Base-by-base conservation (phyloP, 2,113 vertebrate genomes). In the Hippocampus barbouri region DNA sequence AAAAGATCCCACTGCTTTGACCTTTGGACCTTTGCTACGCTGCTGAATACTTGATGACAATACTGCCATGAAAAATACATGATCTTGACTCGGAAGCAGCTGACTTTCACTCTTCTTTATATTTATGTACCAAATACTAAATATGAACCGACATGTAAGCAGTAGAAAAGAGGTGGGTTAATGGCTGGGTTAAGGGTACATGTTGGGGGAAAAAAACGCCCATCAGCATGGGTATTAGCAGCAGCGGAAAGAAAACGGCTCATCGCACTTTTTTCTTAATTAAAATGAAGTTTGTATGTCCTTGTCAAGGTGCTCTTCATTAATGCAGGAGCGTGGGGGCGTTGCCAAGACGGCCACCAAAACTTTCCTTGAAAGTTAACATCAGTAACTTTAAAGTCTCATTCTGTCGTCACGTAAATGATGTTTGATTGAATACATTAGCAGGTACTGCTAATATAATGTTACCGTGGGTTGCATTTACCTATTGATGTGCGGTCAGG, bases 291-390 rank as follows among this genome's bases (percentile, higher is more conserved):
- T 63, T 62, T 62, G 20, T 20, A 41, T n/a, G 34, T 21, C 38
- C 61, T 41, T 40, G 61, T 11, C n/a, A 63, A 41, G 34, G 38
- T 21, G 18, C 20, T 18, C 20, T 41, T 63, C 20, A 41, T 40
- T 63, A 63, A 34, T 30, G 60, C 60, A 63, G 38, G 34, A 63
- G 61, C 20, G 40, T 63, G 61, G 61, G 20, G 34, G 61, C 61
- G 34, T 63, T 60, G 30, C 27, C 57, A 30, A 30, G 25, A 60
- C 25, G 10, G 54, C 9, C 25, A 30, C 25, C 57, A 30, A 30
- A 34, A 63, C 34, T 63, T 63, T 63, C 10, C 10, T 18, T 20
- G 15, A 62, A 62, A 20, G 11, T 60, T 12, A 60, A 15, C 57
- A 60, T 30, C 20, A 63, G 1, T 8, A 63, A 63, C 8, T 41